A percentile compares a stretch with the other conserved stretches of the same genome.
phyloP scores from a whole-genome alignment of 2,113 vertebrate species.

The Thalassoma bifasciatum region DNA sequence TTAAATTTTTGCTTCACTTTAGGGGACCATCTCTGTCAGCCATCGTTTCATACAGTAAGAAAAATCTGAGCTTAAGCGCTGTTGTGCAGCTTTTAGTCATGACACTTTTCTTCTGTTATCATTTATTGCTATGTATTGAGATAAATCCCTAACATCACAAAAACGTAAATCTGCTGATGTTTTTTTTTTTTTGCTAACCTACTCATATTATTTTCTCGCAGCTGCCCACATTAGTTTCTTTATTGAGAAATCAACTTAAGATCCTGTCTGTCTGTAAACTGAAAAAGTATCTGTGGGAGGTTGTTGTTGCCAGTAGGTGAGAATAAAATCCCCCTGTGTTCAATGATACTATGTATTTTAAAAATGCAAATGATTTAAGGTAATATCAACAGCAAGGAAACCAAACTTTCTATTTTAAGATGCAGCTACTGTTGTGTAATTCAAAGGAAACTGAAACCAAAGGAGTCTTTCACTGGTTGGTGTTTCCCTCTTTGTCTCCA shows the following conservation, averaged over 20 bases:
- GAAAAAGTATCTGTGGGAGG: conserved; percentile 27
- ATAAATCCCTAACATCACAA: too few relatives aligned
- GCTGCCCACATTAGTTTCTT: conserved; percentile 29
- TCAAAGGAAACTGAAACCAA: conserved; percentile 15
- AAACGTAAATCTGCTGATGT: too few relatives aligned
- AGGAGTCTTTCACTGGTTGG: background rate
- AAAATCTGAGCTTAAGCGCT: background rate
- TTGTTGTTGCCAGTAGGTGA: background rate
- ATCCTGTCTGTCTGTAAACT: conserved; percentile 20
- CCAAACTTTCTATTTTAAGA: conserved; percentile 10
- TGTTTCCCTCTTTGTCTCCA: background rate
- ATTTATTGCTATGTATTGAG: too few relatives aligned
- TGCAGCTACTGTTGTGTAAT: conserved; percentile 1
- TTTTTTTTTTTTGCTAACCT: background rate
- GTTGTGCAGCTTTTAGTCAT: background rate
- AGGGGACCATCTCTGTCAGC: too few relatives aligned
- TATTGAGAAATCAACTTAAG: conserved; percentile 21
- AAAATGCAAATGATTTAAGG: background rate
- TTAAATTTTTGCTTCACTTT: too few relatives aligned
- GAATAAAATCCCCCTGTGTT: conserved; percentile 30
- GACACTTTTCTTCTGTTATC: background rate
- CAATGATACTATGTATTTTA: background rate
- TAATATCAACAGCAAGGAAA: background rate
- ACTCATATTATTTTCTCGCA: conserved; percentile 5
- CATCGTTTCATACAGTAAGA: too few relatives aligned